Evolutionary conservation across 1,140 invertebrate genomes (phyloP).

Genomic region (Panagrolaimus sp.): DNA sequence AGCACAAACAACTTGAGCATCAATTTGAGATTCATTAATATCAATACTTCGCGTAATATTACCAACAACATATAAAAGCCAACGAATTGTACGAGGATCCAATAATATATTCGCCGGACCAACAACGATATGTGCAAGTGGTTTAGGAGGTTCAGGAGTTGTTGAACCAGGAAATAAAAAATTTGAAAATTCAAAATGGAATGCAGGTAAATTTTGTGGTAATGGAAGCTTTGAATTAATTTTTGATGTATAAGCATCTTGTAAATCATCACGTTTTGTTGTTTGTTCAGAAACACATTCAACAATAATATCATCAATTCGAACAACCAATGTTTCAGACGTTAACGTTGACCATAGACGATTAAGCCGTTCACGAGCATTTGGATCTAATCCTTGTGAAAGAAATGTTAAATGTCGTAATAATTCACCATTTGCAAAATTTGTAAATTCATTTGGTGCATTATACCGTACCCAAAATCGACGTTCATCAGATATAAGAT

Average conservation of each 20-base stretch:
- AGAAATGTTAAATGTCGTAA: slow-evolving; percentile 64
- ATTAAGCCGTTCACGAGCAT: slow-evolving; percentile 37
- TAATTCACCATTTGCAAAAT: slow-evolving; percentile 60
- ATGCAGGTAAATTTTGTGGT: slow-evolving; percentile 76
- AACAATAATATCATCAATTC: slow-evolving; percentile 73
- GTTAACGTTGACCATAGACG: slow-evolving; percentile 65
- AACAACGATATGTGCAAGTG: slow-evolving; percentile 38
- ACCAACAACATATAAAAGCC: slow-evolving; percentile 52
- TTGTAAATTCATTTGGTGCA: slow-evolving; percentile 46
- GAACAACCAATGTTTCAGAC: slow-evolving; percentile 80
- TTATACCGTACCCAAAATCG: slow-evolving; percentile 44
- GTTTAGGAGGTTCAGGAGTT: slow-evolving; percentile 21
- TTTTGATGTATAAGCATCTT: slow-evolving; percentile 24
- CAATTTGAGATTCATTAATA: not conserved
- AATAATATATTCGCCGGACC: slow-evolving; percentile 46
- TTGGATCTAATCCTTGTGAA: slow-evolving; percentile 47
- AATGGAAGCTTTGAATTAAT: slow-evolving; percentile 65
- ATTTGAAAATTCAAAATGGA: slow-evolving; percentile 90
- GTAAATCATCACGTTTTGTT: slow-evolving; percentile 35
- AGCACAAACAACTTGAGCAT: not conserved
- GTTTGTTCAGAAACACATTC: slow-evolving; percentile 73
- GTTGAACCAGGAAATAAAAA: slow-evolving; percentile 77
- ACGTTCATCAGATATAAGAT: slow-evolving; percentile 11
- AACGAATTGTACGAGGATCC: slow-evolving; percentile 48
- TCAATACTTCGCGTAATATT: slow-evolving; percentile 28